Evolutionary conservation across 2,113 vertebrate species (phyloP), one percentile per base, ranked within the genome.

Genomic region (Anthoscopus minutus): DNA sequence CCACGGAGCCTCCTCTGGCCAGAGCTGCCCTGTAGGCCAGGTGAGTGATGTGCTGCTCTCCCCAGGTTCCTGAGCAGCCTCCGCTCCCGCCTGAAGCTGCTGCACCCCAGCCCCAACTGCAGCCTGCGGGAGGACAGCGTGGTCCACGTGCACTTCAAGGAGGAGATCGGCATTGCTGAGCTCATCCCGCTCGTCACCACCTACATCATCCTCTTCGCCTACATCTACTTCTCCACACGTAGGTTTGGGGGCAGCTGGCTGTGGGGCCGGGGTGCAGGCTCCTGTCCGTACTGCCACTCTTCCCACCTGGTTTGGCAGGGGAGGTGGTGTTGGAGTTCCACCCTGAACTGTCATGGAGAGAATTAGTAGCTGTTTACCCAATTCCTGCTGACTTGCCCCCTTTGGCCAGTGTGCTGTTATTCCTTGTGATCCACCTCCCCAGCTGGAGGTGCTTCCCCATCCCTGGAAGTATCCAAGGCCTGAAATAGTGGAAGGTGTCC

Each of bases 141-240:
- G 94, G 97, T 99, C 3, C 99, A 99, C 1, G 98, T 99, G 73
- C 99, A 99, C 97, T 99, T 99, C 97, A 99, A 99, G 94, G 99
- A 99, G 82, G 99, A 99, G 98, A 99, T 99, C 2, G 99, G 99
- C 88, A 94, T 99, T 1, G 99, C 99, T 0, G 99, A 99, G 94
- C 99, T 99, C 66, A 99, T 99, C 83, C 99, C 99, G 21, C 98
- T 99, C 1, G 99, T 99, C 97, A 99, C 99, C 97, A 99, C 99
- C 58, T 99, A 99, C 97, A 98, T 99, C 97, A 99, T 99, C 92
- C 98, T 99, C 42, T 99, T 99, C 1, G 99, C 99, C 84, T 99
- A 99, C 97, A 99, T 99, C 98, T 99, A 99, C 98, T 99, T 99
- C 98, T 99, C 99, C 96, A 99, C 99, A 24, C 98, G 99, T 99